Base-by-base conservation (phyloP, 2,797 vertebrate species). In the Sebastes jordani region DNA sequence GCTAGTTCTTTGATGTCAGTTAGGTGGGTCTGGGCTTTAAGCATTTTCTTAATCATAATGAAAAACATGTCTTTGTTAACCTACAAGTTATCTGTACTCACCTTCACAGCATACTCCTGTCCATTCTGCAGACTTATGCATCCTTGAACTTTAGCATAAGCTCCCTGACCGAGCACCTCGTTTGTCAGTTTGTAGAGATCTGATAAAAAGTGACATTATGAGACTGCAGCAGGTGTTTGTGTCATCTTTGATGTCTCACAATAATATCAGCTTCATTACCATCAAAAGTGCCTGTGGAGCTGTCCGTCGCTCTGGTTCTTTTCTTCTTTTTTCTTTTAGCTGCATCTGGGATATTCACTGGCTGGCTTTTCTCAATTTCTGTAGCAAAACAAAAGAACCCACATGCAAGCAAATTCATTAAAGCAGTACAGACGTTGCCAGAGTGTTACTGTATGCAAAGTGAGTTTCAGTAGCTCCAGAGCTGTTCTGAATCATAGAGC, bases 71-170 rank as follows among this genome's bases (percentile, higher is more conserved):
- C 1, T 61, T 38, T 42, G 63, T 38, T 52, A 34, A 46, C 1
- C 9, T 18, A 20, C 8, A 32, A 69, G 62, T 36, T 54, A 16
- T 34, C 13, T 10, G 11, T 4, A 76, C 86, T 89, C 88, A 98
- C 98, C 95, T 99, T 99, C 56, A 99, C 98, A 59, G 98, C 98
- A 82, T 95, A 99, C 86, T 99, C 98, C 27, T 96, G 97, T 79
- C 97, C 97, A 74, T 96, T 98, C 81, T 98, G 97, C 78, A 99
- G 94, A 86, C 95, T 97, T 84, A 98, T 91, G 70, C 98, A 99
- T 89, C 98, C 97, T 91, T 98, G 98, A 83, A 99, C 98, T 95
- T 97, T 99, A 82, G 98, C 98, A 85, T 97, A 97, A 11, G 98
- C 96, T 23, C 98, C 98, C 86, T 97, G 97, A 78, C 98, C 98